Base-by-base conservation (phyloP, 2,113 vertebrate species). In the Elachura formosa region DNA sequence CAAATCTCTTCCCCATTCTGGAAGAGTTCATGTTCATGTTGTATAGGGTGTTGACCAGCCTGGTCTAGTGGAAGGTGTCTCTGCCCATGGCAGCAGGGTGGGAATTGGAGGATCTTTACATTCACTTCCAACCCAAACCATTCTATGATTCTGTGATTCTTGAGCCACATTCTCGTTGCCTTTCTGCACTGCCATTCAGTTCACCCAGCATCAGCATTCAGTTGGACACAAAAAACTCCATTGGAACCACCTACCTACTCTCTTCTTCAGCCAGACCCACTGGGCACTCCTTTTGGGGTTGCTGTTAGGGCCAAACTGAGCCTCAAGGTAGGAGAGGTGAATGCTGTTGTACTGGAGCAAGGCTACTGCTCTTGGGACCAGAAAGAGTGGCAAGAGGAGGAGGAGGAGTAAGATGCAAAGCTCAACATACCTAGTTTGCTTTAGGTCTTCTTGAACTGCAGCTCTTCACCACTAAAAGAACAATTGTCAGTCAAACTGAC, bases 321-420 rank as follows among this genome's bases (percentile, higher is more conserved):
- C 59, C 72, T 68, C 1, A 1, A 88, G 11, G 26, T 29, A 26
- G 34, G 4, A 82, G 14, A 0, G 0, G 11, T 8, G 24, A 92
- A 48, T 36, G 24, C 28, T 62, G 5, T 10, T 76, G 28, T 41
- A 56, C 54, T 56, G 31, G 36, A 84, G 14, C 1, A 6, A 80
- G 16, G 15, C 24, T 54, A 26, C 33, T 55, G 36, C 20, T 86
- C n/a, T 36, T 5, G 1, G 48, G 11, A 19, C 36, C 31, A 77
- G 26, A 52, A 83, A 43, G 24, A 52, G 11, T 12, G 5, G 13
- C n/a, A n/a, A 86, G 29, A 74, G 63, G 34, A 72, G 13, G 9
- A 82, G 15, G 26, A 91, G 74, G 26, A 85, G 40, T 29, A 89
- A 83, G 49, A 34, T 25, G 7, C 20, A 61, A 68, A 89, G 5